Evolutionary conservation across 2,888 invertebrate species (phyloP).

Genomic region (Drosophila prolongata): DNA sequence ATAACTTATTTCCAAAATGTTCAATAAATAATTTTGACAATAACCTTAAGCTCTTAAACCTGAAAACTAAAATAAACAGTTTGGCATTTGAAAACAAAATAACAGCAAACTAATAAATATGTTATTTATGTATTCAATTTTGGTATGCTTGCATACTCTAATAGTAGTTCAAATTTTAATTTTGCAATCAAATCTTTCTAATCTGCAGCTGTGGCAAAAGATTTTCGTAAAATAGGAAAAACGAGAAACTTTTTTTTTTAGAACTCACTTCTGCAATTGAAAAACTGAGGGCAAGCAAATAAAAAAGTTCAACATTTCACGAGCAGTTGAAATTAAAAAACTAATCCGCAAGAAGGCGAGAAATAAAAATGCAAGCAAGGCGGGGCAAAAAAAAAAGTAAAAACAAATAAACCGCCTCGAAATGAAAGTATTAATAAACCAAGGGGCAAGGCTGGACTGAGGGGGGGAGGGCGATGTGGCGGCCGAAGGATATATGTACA

Average conservation of each 20-base stretch:
- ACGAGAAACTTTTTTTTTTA: constrained; percentile 1
- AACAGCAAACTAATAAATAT: neutral
- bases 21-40: neutral
- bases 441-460: constrained; percentile 19
- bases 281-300: constrained; percentile 2
- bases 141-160: neutral
- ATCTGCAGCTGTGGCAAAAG: neutral
- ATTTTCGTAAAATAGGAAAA: neutral
- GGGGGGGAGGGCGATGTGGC: neutral
- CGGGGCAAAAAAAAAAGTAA: constrained; percentile 14
- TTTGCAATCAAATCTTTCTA: constrained; percentile 3
- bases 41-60: neutral
- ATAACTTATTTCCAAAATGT: neutral
- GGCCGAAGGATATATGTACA: neutral
- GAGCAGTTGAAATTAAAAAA: constrained; percentile 49
- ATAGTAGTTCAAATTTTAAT: constrained; percentile 9
- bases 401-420: constrained; percentile 61
- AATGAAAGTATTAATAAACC: constrained; percentile 76
- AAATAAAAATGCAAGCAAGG: constrained; percentile 49
- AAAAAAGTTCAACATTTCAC: constrained; percentile 42
- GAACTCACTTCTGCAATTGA: neutral
- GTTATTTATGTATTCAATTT: neutral
- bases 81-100: neutral
- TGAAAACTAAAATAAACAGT: neutral
- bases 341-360: constrained; percentile 41